phyloP scores from a whole-genome alignment of 2,888 invertebrate genomes.

The Apodemia zela region DNA sequence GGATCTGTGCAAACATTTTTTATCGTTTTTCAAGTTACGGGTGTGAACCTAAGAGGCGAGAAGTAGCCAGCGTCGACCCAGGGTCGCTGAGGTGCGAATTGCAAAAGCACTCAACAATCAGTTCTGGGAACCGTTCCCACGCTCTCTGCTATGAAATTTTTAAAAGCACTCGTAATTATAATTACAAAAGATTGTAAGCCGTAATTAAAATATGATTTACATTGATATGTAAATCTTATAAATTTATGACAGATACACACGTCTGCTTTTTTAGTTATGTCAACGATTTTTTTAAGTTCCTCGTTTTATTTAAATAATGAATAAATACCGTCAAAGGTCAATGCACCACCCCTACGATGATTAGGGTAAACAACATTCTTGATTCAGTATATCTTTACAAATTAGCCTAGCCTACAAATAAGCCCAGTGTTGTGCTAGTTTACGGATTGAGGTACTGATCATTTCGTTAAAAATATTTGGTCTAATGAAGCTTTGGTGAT shows the following conservation, averaged over 20 bases:
- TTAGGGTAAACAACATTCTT: too few relatives aligned
- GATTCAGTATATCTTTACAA: too few relatives aligned
- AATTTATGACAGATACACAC: not conserved
- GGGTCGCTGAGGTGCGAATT: slow-evolving; percentile 50
- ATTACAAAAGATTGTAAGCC: slow-evolving; percentile 8
- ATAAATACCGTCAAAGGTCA: not conserved
- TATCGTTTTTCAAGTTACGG: not conserved
- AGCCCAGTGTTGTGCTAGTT: too few relatives aligned
- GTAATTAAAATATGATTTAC: slow-evolving; percentile 14
- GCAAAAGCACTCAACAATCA: slow-evolving; percentile 43
- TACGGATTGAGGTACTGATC: too few relatives aligned
- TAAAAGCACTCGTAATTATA: slow-evolving; percentile 16
- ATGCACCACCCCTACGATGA: too few relatives aligned
- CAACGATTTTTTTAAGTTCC: not conserved
- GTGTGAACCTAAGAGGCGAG: slow-evolving; percentile 11
- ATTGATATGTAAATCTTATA: slow-evolving; percentile 4
- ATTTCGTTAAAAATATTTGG: too few relatives aligned
- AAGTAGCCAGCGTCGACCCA: slow-evolving; percentile 30
- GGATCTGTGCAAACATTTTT: not conserved
- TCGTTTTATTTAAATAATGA: not conserved
- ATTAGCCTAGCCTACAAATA: too few relatives aligned
- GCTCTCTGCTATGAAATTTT: slow-evolving; percentile 17
- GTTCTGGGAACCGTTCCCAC: slow-evolving; percentile 33
- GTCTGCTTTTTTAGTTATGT: not conserved
- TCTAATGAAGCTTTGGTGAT: too few relatives aligned